Percentiles rank a stretch among this genome's conserved stretches.
These are phyloP conservation scores for Nephrocerus scutellatus DNA, from an alignment of 2,888 invertebrate genomes.

Conservation along the genomic window DNA sequence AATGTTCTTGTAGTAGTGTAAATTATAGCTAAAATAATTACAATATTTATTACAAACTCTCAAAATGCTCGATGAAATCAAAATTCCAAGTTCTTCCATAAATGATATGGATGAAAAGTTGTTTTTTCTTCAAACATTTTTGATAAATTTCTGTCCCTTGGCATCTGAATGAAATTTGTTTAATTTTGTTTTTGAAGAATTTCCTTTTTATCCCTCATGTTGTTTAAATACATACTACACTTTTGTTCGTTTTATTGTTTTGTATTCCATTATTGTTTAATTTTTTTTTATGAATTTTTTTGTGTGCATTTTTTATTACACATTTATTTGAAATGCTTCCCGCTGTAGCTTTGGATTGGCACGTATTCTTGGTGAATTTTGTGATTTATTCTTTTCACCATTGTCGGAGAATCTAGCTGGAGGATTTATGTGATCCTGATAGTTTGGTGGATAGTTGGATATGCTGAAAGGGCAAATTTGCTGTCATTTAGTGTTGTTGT, in stretches of 20 bases:
- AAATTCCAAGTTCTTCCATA: too few relatives aligned
- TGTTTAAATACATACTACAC: constrained; percentile 21
- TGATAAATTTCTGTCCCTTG: too few relatives aligned
- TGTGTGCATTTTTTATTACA: constrained; percentile 48
- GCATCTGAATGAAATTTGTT: too few relatives aligned
- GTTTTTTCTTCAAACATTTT: too few relatives aligned
- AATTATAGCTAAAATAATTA: too few relatives aligned
- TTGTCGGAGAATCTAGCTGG: constrained; percentile 77
- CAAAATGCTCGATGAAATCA: too few relatives aligned
- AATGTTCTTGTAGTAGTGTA: too few relatives aligned
- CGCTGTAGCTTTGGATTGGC: constrained; percentile 54
- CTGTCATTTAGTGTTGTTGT: background rate
- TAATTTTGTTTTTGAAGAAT: constrained; percentile 17
- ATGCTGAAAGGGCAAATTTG: constrained; percentile 57
- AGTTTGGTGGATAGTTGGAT: constrained; percentile 70
- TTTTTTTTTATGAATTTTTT: constrained; percentile 8
- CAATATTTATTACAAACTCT: too few relatives aligned
- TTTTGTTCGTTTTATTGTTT: constrained; percentile 10
- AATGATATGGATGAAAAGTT: too few relatives aligned
- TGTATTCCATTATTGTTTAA: constrained; percentile 14
- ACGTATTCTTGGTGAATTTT: constrained; percentile 48
- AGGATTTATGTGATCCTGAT: constrained; percentile 78
- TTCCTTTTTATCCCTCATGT: constrained; percentile 15
- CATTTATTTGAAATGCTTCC: constrained; percentile 75
- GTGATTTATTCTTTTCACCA: constrained; percentile 47